phyloP scores from a whole-genome alignment of 2,888 invertebrate species.

The Megamerina dolium region DNA sequence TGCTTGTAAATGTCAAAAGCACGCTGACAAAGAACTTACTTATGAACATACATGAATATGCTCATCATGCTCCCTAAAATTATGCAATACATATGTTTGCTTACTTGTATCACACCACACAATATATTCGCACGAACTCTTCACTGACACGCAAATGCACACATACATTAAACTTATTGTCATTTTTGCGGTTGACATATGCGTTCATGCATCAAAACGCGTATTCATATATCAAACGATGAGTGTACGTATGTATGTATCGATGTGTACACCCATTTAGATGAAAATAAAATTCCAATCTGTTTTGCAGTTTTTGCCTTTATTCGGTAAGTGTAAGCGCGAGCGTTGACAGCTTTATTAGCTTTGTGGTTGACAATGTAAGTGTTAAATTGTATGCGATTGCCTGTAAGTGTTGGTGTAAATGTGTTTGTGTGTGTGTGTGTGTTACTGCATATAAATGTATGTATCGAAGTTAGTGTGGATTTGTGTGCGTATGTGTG shows the following conservation, averaged over 20 bases:
- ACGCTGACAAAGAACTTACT: background rate
- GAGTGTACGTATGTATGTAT: background rate
- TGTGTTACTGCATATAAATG: background rate
- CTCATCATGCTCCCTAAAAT: no score
- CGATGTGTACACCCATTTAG: background rate
- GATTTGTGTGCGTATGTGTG: conserved; percentile 1
- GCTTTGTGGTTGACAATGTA: conserved; percentile 15
- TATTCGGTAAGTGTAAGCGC: no score
- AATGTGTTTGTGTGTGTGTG: background rate
- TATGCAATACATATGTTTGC: no score
- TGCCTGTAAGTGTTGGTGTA: background rate
- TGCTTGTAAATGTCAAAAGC: conserved; percentile 14
- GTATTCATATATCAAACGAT: no score
- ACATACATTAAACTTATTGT: background rate
- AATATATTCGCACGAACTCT: no score
- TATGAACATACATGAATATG: background rate
- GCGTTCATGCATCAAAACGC: background rate
- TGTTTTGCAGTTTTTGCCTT: no score
- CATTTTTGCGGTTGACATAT: background rate
- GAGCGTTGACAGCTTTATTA: conserved; percentile 15
- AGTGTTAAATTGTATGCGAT: no score
- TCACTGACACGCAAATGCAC: background rate
- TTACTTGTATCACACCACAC: no score
- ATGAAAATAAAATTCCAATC: background rate
- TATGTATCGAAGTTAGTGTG: no score